Percentiles rank a stretch among this genome's conserved stretches.
Evolutionary conservation across 2,113 vertebrate genomes (phyloP).

Genomic region (Tenebrosternarchus preto): DNA sequence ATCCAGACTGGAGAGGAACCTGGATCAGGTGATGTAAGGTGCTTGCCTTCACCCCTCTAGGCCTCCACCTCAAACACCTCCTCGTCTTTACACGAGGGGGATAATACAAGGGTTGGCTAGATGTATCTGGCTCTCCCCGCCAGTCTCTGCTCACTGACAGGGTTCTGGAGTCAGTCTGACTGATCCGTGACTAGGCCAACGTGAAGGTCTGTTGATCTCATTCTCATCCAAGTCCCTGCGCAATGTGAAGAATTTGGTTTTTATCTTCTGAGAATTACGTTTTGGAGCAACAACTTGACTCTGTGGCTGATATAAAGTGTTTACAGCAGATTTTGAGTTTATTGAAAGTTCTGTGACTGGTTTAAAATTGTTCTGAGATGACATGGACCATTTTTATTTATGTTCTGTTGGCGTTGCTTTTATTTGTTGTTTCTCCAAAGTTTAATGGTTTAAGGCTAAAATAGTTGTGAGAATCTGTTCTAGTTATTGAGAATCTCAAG

Average conservation of each 20-base stretch:
- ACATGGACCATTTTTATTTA: too few species aligned
- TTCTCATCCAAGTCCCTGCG: too few species aligned
- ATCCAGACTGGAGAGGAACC: constrained; percentile 44
- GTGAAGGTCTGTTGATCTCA: too few species aligned
- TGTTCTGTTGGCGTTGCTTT: background rate
- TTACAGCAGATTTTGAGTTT: background rate
- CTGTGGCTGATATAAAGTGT: background rate
- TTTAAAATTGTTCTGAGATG: background rate
- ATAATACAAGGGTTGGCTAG: constrained; percentile 16
- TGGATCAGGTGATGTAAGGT: constrained; percentile 41
- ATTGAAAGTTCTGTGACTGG: background rate
- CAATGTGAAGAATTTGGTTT: too few species aligned
- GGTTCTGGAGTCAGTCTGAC: background rate
- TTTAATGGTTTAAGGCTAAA: background rate
- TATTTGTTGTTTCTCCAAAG: background rate
- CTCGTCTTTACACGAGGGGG: constrained; percentile 28
- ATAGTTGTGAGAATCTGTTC: background rate
- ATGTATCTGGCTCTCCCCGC: background rate
- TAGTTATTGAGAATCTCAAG: constrained; percentile 12
- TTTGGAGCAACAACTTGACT: too few species aligned
- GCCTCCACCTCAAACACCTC: background rate
- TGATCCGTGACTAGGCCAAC: too few species aligned
- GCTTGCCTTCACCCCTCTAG: constrained; percentile 13
- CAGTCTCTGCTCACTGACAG: background rate
- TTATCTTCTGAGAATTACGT: too few species aligned